Evolutionary conservation across 2,113 vertebrate genomes (phyloP).

Genomic region (Hirundichthys speculiger): DNA sequence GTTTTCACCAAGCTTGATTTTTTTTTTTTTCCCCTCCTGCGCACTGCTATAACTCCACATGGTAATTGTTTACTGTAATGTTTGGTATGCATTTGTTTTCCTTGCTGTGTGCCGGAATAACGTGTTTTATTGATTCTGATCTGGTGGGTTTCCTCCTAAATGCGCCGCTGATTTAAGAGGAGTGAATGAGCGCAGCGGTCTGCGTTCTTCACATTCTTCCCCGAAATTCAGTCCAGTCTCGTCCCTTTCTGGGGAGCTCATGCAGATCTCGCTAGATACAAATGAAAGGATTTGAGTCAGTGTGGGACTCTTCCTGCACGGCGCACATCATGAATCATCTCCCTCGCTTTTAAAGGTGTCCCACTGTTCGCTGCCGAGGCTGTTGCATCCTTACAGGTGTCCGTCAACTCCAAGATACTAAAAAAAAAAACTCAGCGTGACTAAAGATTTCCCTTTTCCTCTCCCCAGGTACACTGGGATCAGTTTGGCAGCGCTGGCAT

Average conservation of each 20-base stretch:
- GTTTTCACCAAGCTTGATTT: constrained; percentile 21
- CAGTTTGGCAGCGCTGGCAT: constrained; percentile 65
- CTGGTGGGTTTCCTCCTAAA: constrained; percentile 54
- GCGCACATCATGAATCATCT: constrained; percentile 43
- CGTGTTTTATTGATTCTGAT: constrained; percentile 69
- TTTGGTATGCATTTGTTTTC: constrained; percentile 53
- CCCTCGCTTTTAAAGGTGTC: constrained; percentile 25
- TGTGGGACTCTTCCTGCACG: constrained; percentile 28
- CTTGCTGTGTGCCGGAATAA: constrained; percentile 52
- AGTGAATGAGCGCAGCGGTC: constrained; percentile 55
- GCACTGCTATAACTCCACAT: constrained; percentile 39
- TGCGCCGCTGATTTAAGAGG: constrained; percentile 67
- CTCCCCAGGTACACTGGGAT: constrained; percentile 50
- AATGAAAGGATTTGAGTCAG: constrained; percentile 42
- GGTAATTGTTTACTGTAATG: constrained; percentile 59
- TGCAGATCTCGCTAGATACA: constrained; percentile 35
- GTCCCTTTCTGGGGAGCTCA: constrained; percentile 19
- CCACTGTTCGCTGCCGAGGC: constrained; percentile 33
- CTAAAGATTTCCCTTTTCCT: constrained; percentile 57
- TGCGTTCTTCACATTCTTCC: constrained; percentile 62
- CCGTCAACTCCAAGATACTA: constrained; percentile 50
- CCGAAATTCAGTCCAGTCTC: constrained; percentile 39
- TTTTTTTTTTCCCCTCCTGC: constrained; percentile 36
- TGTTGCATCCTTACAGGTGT: constrained; percentile 59
- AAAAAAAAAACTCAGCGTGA: constrained; percentile 52